Conservation (phyloP, 2,113 vertebrate genomes). For the Apteryx owenii region DNA sequence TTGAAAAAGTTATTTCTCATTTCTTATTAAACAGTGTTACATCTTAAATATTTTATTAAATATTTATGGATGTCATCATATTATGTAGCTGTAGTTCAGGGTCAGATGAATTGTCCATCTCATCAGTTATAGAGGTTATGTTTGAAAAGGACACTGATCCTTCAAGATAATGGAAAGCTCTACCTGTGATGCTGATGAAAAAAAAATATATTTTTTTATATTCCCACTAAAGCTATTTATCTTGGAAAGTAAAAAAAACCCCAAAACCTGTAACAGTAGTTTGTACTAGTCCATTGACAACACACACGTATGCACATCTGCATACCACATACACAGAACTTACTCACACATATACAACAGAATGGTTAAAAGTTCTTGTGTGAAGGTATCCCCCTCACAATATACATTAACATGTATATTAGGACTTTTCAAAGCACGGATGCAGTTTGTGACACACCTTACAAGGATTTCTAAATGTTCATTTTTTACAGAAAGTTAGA, state of each 20-base stretch:
- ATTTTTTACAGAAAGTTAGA: background rate
- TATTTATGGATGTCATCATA: background rate
- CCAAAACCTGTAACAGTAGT: background rate
- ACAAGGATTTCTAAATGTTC: background rate
- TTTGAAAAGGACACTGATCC: background rate
- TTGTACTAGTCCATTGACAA: background rate
- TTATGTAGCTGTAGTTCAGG: background rate
- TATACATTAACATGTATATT: background rate
- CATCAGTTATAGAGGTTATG: background rate
- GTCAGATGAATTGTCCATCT: background rate
- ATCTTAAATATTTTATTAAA: background rate
- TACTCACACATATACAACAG: background rate
- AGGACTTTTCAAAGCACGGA: background rate
- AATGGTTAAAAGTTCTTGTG: background rate
- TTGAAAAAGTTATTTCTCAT: background rate
- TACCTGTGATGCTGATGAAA: background rate
- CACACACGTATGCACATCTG: background rate
- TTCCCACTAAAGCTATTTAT: background rate
- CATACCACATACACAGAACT: background rate
- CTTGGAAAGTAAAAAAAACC: background rate
- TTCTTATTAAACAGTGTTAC: background rate
- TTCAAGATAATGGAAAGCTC: background rate
- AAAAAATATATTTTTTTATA: background rate
- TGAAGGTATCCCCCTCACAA: background rate
- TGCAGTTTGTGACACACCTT: background rate